phyloP scores from a whole-genome alignment of 2,888 invertebrate species.

The Nomada lathburiana region DNA sequence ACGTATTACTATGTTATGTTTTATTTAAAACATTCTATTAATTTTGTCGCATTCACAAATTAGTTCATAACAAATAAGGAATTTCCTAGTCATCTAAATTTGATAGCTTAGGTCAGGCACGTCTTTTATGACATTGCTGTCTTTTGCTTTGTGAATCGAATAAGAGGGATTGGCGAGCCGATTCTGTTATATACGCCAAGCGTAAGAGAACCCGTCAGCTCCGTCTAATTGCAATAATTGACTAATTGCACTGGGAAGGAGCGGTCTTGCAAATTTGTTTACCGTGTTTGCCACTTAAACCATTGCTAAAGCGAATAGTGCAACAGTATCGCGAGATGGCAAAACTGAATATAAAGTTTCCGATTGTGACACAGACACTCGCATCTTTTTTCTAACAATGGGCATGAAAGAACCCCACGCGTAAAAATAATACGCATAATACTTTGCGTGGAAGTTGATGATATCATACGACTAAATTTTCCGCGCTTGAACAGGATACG shows the following conservation, averaged over 20 bases:
- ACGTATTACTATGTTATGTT: too few species aligned
- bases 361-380: conserved; percentile 10
- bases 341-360: conserved; percentile 35
- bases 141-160: background rate
- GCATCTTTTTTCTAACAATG: background rate
- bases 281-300: conserved; percentile 40
- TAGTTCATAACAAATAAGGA: too few species aligned
- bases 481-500: background rate
- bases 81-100: too few species aligned
- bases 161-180: background rate
- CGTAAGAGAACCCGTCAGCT: background rate
- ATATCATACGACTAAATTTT: background rate
- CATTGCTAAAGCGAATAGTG: conserved; percentile 30
- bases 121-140: too few species aligned
- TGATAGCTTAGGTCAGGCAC: too few species aligned
- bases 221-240: conserved; percentile 70
- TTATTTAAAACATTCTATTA: too few species aligned
- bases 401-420: background rate
- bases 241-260: conserved; percentile 61
- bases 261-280: conserved; percentile 71
- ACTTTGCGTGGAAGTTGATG: background rate
- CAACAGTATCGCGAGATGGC: conserved; percentile 23
- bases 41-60: too few species aligned
- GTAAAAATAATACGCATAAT: background rate
- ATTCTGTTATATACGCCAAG: background rate